Percentiles rank a stretch among this genome's conserved stretches.
These are phyloP conservation scores for Lissonota sp. DNA, from an alignment of 2,888 invertebrate species.

Conservation along the genomic window DNA sequence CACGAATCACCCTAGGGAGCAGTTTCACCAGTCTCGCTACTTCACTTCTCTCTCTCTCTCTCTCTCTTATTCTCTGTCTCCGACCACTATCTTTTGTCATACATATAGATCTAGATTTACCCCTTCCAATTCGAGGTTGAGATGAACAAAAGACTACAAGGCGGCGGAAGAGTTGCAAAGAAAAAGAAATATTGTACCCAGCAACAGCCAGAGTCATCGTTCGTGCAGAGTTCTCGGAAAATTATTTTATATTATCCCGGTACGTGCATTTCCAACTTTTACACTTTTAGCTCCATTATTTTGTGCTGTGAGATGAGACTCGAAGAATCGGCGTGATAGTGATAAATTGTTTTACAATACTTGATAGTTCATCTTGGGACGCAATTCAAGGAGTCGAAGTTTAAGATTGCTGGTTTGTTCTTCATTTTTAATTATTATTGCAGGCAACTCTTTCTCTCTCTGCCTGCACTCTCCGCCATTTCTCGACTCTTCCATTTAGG, in stretches of 20 bases:
- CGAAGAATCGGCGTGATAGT: slow-evolving; percentile 8
- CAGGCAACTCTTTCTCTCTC: slow-evolving; percentile 19
- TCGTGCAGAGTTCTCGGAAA: slow-evolving; percentile 58
- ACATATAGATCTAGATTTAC: slow-evolving; percentile 9
- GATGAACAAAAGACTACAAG: neutral
- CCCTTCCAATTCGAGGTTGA: too few species aligned
- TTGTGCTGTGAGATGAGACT: slow-evolving; percentile 26
- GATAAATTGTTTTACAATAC: slow-evolving; percentile 15
- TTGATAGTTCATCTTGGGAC: slow-evolving; percentile 8
- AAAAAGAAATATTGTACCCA: slow-evolving; percentile 50
- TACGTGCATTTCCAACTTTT: slow-evolving; percentile 54
- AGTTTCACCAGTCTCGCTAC: slow-evolving; percentile 52
- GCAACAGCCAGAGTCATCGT: slow-evolving; percentile 59
- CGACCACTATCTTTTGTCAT: slow-evolving; percentile 29
- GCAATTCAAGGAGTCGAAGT: slow-evolving; percentile 39
- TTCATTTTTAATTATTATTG: slow-evolving; percentile 18
- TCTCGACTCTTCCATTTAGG: too few species aligned
- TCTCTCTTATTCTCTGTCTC: neutral
- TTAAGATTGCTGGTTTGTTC: slow-evolving; percentile 37
- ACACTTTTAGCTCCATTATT: slow-evolving; percentile 61
- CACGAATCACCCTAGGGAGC: slow-evolving; percentile 60
- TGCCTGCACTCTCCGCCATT: too few species aligned
- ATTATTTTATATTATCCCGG: slow-evolving; percentile 68
- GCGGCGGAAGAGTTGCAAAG: slow-evolving; percentile 39
- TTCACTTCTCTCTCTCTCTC: slow-evolving; percentile 18